phyloP scores from a whole-genome alignment of 2,797 vertebrate species.

The Lagodon rhomboides region DNA sequence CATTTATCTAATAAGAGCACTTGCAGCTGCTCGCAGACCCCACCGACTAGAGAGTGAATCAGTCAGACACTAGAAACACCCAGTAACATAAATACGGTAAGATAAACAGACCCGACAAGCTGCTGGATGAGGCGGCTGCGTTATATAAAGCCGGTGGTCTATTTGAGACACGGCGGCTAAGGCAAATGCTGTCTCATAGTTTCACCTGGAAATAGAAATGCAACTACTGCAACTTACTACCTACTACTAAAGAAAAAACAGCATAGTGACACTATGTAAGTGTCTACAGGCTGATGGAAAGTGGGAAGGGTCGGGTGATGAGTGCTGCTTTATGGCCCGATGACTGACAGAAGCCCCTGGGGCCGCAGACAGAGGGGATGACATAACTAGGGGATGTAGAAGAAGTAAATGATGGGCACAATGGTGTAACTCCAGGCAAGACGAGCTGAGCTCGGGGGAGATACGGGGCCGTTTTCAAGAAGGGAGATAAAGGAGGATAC shows the following conservation, averaged over 20 bases:
- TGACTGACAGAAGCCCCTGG: conserved; percentile 70
- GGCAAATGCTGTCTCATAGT: conserved; percentile 38
- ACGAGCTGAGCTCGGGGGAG: conserved; percentile 37
- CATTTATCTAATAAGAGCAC: conserved; percentile 31
- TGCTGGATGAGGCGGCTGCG: conserved; percentile 51
- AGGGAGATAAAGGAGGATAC: conserved; percentile 37
- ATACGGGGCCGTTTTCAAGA: conserved; percentile 17
- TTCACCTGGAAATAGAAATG: conserved; percentile 47
- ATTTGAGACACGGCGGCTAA: conserved; percentile 58
- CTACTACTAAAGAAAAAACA: conserved; percentile 11
- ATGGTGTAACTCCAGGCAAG: conserved; percentile 53
- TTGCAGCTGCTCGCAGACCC: conserved; percentile 50
- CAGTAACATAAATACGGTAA: conserved; percentile 71
- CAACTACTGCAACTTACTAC: conserved; percentile 30
- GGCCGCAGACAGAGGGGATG: conserved; percentile 71
- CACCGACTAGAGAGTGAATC: conserved; percentile 30
- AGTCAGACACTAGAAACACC: conserved; percentile 57
- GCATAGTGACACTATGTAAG: conserved; percentile 23
- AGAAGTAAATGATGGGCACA: conserved; percentile 59
- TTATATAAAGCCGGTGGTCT: conserved; percentile 68
- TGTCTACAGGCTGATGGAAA: conserved; percentile 62
- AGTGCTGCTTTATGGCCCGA: conserved; percentile 64
- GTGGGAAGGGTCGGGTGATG: conserved; percentile 48
- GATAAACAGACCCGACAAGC: conserved; percentile 68
- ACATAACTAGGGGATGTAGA: conserved; percentile 73